Percentiles rank a stretch among this genome's conserved stretches.
Evolutionary conservation across 2,113 vertebrate genomes (phyloP).

Genomic region (Chrysemys picta): DNA sequence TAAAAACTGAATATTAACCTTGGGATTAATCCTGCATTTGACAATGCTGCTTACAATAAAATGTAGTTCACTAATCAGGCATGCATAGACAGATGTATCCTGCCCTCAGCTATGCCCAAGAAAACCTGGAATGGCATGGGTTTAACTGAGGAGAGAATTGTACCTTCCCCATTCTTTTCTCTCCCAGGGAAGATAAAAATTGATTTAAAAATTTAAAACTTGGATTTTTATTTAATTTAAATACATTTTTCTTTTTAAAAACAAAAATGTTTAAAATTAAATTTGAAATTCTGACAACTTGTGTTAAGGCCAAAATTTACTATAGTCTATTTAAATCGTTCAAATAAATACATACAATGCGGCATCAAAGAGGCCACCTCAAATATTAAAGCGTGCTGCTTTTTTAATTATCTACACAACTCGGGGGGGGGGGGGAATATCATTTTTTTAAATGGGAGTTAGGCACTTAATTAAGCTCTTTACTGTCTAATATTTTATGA

Average conservation of each 20-base stretch:
- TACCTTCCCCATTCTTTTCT: not conserved
- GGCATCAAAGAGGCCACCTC: not conserved
- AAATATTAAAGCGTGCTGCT: not conserved
- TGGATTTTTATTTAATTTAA: not conserved
- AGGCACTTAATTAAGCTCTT: too few species aligned
- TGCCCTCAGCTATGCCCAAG: not conserved
- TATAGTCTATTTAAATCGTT: not conserved
- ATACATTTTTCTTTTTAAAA: not conserved
- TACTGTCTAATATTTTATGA: too few species aligned
- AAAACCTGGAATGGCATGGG: not conserved
- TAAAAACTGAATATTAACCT: not conserved
- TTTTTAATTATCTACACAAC: not conserved
- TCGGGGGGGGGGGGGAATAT: not conserved
- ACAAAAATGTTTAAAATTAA: not conserved
- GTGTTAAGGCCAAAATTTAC: not conserved
- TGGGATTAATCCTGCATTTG: not conserved
- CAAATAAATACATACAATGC: not conserved
- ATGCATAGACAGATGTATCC: not conserved
- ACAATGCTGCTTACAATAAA: not conserved
- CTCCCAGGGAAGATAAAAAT: not conserved
- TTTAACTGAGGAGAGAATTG: not conserved
- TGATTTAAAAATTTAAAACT: not conserved
- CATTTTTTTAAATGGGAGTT: too few species aligned
- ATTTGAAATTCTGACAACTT: not conserved
- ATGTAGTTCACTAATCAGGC: not conserved